Base-by-base conservation (phyloP, 2,797 vertebrate species). In the Argyrosomus regius region DNA sequence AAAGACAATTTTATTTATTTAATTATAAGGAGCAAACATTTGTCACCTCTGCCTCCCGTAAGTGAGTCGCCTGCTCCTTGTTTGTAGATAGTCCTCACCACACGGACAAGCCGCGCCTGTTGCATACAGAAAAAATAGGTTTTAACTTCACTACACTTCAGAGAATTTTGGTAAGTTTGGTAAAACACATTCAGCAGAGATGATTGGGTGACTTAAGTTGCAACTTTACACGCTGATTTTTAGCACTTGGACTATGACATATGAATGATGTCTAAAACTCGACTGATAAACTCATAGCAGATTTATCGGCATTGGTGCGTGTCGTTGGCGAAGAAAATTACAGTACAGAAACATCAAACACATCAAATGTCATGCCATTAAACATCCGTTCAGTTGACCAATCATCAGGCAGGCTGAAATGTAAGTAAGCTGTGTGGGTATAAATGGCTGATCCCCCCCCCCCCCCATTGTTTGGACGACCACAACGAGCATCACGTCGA, bases 21-120 rank as follows among this genome's bases (percentile, higher is more conserved):
- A 39, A 11, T 46, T 26, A 41, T 28, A 17, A 17, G 22, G 4
- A 1, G 4, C 6, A 9, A 13, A 39, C 35, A 39, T 39, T 39
- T 65, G 6, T 1, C 0, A 9, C 90, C 80, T 84, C 39, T 86
- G 69, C 52, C 67, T 87, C 4, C 16, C 7, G 0, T 82, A 52
- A 45, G 48, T 81, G 35, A 75, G 72, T 28, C 80, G 41, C 58
- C 62, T 2, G 12, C 72, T 31, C 20, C 54, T 52, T 28, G 12
- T 84, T 41, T 53, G 62, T 76, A 57, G 63, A 59, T 72, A 35
- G 3, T 53, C 66, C 60, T 59, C 22, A 43, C 17, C 72, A 77
- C 58, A 72, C 6, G 62, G 60, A 73, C 17, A 75, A 17, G 7
- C 1, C 4, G 9, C 26, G 60, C 59, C 75, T 84, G 71, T 77